Percentiles rank a stretch among this genome's conserved stretches.
Conservation (phyloP, 1,140 invertebrate genomes). For the Camponotus floridanus region DNA sequence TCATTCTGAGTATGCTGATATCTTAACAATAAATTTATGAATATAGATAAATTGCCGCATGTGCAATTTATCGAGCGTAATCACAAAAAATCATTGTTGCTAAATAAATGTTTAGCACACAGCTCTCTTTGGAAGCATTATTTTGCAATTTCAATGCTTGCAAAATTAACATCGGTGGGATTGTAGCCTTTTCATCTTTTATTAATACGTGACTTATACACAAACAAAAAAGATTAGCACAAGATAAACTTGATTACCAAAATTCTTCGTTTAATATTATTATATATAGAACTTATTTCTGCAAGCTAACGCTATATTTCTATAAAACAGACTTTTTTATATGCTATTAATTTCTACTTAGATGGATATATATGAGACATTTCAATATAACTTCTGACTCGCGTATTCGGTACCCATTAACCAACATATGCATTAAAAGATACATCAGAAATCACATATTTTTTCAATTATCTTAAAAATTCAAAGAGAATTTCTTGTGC, state of each 20-base stretch:
- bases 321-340: conserved; percentile 10
- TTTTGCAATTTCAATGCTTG: conserved; percentile 4
- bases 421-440: neutral
- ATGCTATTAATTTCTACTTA: conserved; percentile 23
- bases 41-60: neutral
- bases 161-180: conserved; percentile 13
- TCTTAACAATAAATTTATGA: conserved; percentile 23
- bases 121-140: conserved; percentile 33
- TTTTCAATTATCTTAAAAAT: neutral
- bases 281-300: conserved; percentile 23
- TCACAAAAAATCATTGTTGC: conserved; percentile 5
- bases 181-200: neutral
- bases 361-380: conserved; percentile 31
- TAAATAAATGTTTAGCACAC: conserved; percentile 40
- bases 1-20: conserved; percentile 18
- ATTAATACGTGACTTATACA: neutral
- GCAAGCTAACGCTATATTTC: neutral
- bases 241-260: conserved; percentile 18
- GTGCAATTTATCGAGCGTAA: conserved; percentile 2
- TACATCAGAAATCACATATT: neutral
- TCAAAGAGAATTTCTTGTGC: neutral
- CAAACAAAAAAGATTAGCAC: conserved; percentile 1
- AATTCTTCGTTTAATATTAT: conserved; percentile 17
- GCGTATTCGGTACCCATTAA: neutral
- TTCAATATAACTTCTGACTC: conserved; percentile 12